These are phyloP conservation scores for Bombus confusus DNA, from an alignment of 1,140 invertebrate species.

Conservation along the genomic window DNA sequence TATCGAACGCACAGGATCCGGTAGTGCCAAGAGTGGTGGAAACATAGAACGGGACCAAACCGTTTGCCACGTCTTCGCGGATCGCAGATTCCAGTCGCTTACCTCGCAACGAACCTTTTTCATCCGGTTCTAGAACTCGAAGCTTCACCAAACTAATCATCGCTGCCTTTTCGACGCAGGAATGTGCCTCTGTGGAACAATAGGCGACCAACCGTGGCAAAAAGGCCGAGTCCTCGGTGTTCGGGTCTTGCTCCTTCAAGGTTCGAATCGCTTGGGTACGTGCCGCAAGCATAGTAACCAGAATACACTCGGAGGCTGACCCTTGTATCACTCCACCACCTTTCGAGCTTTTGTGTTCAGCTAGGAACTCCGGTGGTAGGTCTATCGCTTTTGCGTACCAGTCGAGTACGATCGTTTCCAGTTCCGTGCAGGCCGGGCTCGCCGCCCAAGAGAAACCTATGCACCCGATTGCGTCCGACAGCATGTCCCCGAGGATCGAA, in stretches of 20 bases:
- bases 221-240: slow-evolving; percentile 86
- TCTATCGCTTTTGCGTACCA: slow-evolving; percentile 85
- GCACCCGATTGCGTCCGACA: slow-evolving; percentile 95
- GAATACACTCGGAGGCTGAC: slow-evolving; percentile 94
- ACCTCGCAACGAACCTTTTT: slow-evolving; percentile 90
- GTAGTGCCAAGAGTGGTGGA: slow-evolving; percentile 91
- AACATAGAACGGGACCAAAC: slow-evolving; percentile 94
- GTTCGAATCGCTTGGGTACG: slow-evolving; percentile 88
- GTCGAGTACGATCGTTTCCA: slow-evolving; percentile 90
- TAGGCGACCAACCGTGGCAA: slow-evolving; percentile 94
- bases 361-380: slow-evolving; percentile 83
- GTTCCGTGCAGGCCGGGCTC: slow-evolving; percentile 92
- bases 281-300: slow-evolving; percentile 92
- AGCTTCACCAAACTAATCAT: slow-evolving; percentile 95
- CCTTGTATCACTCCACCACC: slow-evolving; percentile 92
- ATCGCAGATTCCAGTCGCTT: slow-evolving; percentile 87
- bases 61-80: slow-evolving; percentile 89
- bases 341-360: slow-evolving; percentile 82
- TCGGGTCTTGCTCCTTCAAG: slow-evolving; percentile 84
- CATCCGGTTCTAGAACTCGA: slow-evolving; percentile 93
- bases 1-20: slow-evolving; percentile 92
- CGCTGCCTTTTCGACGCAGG: slow-evolving; percentile 96
- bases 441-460: slow-evolving; percentile 98
- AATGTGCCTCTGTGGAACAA: slow-evolving; percentile 92
- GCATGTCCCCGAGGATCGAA: slow-evolving; percentile 96